These are phyloP conservation scores for Chaetoderma sp. DNA, from an alignment of 2,888 invertebrate genomes.

Conservation along the genomic window DNA sequence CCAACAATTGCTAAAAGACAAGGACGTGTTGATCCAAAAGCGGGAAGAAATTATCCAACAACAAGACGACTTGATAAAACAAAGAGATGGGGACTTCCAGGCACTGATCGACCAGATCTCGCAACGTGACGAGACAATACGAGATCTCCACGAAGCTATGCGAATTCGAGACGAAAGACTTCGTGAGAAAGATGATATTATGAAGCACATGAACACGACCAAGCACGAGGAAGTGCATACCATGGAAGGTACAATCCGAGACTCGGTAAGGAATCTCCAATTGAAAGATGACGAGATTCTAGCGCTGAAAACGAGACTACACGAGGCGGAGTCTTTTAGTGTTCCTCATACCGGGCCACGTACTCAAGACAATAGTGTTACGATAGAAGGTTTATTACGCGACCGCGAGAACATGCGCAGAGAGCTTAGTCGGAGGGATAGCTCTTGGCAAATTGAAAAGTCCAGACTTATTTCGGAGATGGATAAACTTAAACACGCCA, in stretches of 20 bases:
- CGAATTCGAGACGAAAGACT: constrained; percentile 58
- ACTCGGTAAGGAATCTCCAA: constrained; percentile 45
- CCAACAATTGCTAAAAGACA: constrained; percentile 41
- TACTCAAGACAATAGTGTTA: too few species aligned
- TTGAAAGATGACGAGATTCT: constrained; percentile 48
- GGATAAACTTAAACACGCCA: neutral
- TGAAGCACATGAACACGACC: constrained; percentile 49
- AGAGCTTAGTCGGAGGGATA: constrained; percentile 4
- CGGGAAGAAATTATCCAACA: constrained; percentile 50
- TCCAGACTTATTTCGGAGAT: constrained; percentile 1
- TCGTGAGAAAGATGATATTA: constrained; percentile 61
- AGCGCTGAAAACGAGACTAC: constrained; percentile 41
- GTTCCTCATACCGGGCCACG: too few species aligned
- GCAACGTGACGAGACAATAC: constrained; percentile 49
- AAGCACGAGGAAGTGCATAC: constrained; percentile 53
- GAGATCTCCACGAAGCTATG: constrained; percentile 52
- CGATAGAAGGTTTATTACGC: constrained; percentile 44
- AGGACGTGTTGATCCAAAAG: constrained; percentile 52
- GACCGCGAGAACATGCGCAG: constrained; percentile 48
- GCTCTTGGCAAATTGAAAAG: constrained; percentile 3
- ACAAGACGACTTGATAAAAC: constrained; percentile 35
- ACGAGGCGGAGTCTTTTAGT: too few species aligned
- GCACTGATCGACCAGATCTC: constrained; percentile 53
- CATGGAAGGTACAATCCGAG: constrained; percentile 53
- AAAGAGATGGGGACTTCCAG: constrained; percentile 38